These are phyloP conservation scores for Xenops minutus DNA, from an alignment of 2,797 vertebrate species.

Conservation along the genomic window DNA sequence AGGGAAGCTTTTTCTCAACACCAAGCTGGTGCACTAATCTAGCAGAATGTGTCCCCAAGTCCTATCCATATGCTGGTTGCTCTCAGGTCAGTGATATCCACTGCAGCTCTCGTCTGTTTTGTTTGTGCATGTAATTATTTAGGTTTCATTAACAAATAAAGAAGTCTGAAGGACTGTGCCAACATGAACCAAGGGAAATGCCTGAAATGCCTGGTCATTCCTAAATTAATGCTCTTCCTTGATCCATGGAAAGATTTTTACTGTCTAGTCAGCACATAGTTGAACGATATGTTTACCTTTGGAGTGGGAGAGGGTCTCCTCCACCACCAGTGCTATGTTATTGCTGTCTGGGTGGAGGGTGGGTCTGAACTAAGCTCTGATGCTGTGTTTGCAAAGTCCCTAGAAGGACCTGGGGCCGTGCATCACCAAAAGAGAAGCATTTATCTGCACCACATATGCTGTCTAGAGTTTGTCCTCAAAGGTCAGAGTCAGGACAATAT, in stretches of 20 bases:
- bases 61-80: not conserved
- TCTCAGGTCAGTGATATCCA: not conserved
- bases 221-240: not conserved
- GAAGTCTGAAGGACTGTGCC: not conserved
- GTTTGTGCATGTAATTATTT: not conserved
- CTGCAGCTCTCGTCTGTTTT: not conserved
- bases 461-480: not conserved
- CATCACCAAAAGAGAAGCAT: not conserved
- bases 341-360: not conserved
- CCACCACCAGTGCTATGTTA: not conserved
- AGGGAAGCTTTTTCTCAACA: not conserved
- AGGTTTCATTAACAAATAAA: not conserved
- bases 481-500: not conserved
- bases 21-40: not conserved
- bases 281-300: not conserved
- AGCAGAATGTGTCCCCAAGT: not conserved
- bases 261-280: not conserved
- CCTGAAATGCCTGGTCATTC: not conserved
- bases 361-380: not conserved
- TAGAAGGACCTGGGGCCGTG: rapidly evolving
- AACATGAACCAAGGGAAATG: rapidly evolving
- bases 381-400: not conserved
- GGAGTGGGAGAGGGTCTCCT: not conserved
- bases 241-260: not conserved
- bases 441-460: not conserved